These are phyloP conservation scores for Hipparchia semele DNA, from an alignment of 2,888 invertebrate species.

Conservation along the genomic window DNA sequence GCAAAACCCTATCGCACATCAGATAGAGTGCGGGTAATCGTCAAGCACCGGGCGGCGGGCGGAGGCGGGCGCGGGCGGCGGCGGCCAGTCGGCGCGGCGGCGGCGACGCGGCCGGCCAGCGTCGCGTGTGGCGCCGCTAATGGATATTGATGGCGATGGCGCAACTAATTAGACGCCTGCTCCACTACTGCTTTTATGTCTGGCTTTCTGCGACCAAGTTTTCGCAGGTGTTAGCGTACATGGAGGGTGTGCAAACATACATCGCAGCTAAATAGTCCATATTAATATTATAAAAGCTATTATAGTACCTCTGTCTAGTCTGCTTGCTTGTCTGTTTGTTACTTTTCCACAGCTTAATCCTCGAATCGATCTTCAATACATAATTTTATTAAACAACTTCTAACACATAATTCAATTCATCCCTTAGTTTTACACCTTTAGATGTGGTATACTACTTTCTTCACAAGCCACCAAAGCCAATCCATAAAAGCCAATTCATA, in stretches of 20 bases:
- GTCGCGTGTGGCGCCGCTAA: slow-evolving; percentile 81
- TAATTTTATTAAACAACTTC: too few relatives aligned
- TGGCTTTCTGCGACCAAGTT: slow-evolving; percentile 42
- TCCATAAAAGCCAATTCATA: too few relatives aligned
- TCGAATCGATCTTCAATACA: too few relatives aligned
- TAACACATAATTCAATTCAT: too few relatives aligned
- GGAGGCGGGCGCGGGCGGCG: slow-evolving; percentile 43
- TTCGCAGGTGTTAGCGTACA: slow-evolving; percentile 27
- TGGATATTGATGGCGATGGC: slow-evolving; percentile 80
- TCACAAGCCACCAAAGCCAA: too few relatives aligned
- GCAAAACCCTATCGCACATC: slow-evolving; percentile 66
- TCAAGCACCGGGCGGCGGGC: slow-evolving; percentile 46
- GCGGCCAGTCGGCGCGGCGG: slow-evolving; percentile 43
- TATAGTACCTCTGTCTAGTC: too few relatives aligned
- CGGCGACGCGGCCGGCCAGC: slow-evolving; percentile 48
- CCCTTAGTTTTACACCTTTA: too few relatives aligned
- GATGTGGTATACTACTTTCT: too few relatives aligned
- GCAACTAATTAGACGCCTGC: slow-evolving; percentile 73
- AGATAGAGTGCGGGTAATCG: slow-evolving; percentile 62
- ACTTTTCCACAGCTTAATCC: too few relatives aligned
- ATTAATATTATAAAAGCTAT: neutral
- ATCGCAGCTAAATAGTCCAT: neutral
- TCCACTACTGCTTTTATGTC: slow-evolving; percentile 56
- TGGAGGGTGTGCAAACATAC: neutral
- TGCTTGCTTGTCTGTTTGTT: too few relatives aligned